Evolutionary conservation across 2,888 invertebrate species (phyloP), one percentile per base, ranked within the genome.

Genomic region (Pachycephus smyrnensis): DNA sequence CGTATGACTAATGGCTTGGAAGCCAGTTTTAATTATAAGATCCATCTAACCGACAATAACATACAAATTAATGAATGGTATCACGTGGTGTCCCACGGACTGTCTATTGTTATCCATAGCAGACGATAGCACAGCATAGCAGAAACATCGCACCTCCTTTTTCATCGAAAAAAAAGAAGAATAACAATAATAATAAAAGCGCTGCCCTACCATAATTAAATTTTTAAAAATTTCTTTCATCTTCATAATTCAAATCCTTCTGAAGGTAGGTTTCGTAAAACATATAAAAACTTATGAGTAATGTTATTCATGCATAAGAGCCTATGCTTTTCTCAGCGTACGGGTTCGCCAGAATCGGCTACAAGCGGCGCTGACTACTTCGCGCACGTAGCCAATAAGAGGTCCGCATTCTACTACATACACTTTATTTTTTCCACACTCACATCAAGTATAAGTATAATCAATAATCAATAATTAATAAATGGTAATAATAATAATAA

Each of bases 361-460:
- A 55, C 55, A 23, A 55, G 55, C 55, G 55, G 55, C 55, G 55
- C 23, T 55, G 55, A 23, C 55, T 23, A 23, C 23, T 23, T 55
- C 55, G 23, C 23, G 23, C 9, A 23, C 9, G 9, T 55, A 55
- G 55, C 55, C 55, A 55, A 55, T 55, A 55, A 55, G 55, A 9
- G 55, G 55, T 55, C 23, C 31, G 23, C 71, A 80, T 83, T 85
- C 82, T 84, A 83, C 84, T 85, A 87, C 85, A 84, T 86, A 87
- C 84, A 87, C 82, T 87, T 86, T 87, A 84, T 87, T 86, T 84
- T 79, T 83, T 86, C 83, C 86, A 86, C 86, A 86, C 87, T 86
- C 86, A 87, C 85, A 87, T 86, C 84, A 86, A 85, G 86, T 84
- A 84, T 85, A 87, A 71, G 71, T 71, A 71, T 71, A 71, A 81